Percentiles rank a stretch among this genome's conserved stretches.
phyloP scores from a whole-genome alignment of 2,888 invertebrate species.

The Tachina fera region DNA sequence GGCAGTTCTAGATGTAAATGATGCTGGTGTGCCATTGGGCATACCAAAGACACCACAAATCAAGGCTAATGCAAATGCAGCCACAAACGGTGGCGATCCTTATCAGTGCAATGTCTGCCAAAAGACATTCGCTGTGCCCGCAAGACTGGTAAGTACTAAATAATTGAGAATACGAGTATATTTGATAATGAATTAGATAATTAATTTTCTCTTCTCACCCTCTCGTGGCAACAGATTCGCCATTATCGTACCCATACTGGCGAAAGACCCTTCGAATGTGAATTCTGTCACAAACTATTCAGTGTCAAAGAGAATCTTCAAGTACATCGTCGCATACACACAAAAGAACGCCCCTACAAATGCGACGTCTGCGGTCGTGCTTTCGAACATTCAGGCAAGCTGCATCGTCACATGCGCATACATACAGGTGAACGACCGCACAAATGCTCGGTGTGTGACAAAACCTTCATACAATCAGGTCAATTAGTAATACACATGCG shows the following conservation, averaged over 20 bases:
- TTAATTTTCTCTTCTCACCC: neutral
- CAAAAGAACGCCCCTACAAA: slow-evolving; percentile 95
- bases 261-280: slow-evolving; percentile 95
- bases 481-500: slow-evolving; percentile 95
- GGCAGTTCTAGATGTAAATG: slow-evolving; percentile 77
- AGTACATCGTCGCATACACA: slow-evolving; percentile 94
- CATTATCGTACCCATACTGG: slow-evolving; percentile 96
- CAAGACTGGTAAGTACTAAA: slow-evolving; percentile 86
- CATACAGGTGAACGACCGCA: slow-evolving; percentile 95
- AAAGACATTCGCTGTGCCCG: slow-evolving; percentile 95
- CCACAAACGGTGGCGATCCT: slow-evolving; percentile 85
- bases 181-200: too few species aligned
- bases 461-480: slow-evolving; percentile 95
- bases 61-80: slow-evolving; percentile 76
- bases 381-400: slow-evolving; percentile 95
- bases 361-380: slow-evolving; percentile 94
- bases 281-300: slow-evolving; percentile 95
- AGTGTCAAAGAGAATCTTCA: slow-evolving; percentile 96
- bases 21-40: slow-evolving; percentile 75
- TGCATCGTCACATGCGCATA: slow-evolving; percentile 95
- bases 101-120: slow-evolving; percentile 95
- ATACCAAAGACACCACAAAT: slow-evolving; percentile 81
- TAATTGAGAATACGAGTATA: too few species aligned
- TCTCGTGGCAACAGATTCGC: slow-evolving; percentile 83
- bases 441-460: slow-evolving; percentile 93